These are phyloP conservation scores for Caenorhabditis japonica DNA, from an alignment of 2,888 invertebrate species.

Conservation along the genomic window DNA sequence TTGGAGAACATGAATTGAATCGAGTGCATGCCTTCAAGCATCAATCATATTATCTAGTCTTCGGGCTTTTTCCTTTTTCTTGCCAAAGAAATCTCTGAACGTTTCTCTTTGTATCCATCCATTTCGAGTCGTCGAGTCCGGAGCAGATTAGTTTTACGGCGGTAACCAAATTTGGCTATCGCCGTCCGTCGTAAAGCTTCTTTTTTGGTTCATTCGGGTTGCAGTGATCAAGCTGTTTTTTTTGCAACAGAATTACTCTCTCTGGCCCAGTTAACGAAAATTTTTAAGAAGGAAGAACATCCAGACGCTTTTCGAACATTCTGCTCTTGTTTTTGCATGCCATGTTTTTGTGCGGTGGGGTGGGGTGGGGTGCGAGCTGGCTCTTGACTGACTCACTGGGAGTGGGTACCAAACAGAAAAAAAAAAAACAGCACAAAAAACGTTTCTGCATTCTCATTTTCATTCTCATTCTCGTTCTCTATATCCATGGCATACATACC, in stretches of 20 bases:
- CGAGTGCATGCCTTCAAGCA: constrained; percentile 35
- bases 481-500: too few species aligned
- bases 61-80: background rate
- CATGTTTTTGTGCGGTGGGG: too few species aligned
- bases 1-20: constrained; percentile 29
- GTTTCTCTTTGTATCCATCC: constrained; percentile 25
- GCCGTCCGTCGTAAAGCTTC: constrained; percentile 33
- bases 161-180: constrained; percentile 45
- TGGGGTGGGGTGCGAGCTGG: constrained; percentile 9
- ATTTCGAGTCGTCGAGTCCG: constrained; percentile 10
- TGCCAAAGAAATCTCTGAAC: constrained; percentile 26
- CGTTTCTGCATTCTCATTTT: too few species aligned
- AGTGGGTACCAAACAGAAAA: constrained; percentile 26
- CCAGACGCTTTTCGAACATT: constrained; percentile 27
- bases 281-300: constrained; percentile 8
- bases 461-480: too few species aligned
- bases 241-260: constrained; percentile 2
- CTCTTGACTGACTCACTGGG: constrained; percentile 5
- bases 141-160: constrained; percentile 36
- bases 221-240: constrained; percentile 13
- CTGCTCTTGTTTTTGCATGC: constrained; percentile 34
- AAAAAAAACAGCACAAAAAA: constrained; percentile 21
- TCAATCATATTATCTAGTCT: constrained; percentile 40
- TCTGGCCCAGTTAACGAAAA: constrained; percentile 12
- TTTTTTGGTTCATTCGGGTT: constrained; percentile 18